These are phyloP conservation scores for Macrobrachium rosenbergii DNA, from an alignment of 1,140 invertebrate species.

Conservation along the genomic window DNA sequence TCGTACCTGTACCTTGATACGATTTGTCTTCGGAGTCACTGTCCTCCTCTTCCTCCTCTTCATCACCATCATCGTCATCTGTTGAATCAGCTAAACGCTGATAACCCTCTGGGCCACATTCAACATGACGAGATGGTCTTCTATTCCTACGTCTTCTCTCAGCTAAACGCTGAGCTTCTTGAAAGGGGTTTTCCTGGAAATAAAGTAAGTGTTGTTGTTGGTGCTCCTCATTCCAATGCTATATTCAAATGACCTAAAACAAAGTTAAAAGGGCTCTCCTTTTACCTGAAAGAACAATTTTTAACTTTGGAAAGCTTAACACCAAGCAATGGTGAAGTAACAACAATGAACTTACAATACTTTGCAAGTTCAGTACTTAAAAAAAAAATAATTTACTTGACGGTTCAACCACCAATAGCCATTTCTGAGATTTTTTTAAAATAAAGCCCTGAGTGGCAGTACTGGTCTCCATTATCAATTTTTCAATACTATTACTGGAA, in stretches of 20 bases:
- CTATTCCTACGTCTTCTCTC: slow-evolving; percentile 33
- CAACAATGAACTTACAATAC: too few relatives aligned
- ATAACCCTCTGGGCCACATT: slow-evolving; percentile 57
- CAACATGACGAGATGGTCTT: slow-evolving; percentile 36
- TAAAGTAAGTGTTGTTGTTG: slow-evolving; percentile 58
- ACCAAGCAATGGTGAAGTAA: too few relatives aligned
- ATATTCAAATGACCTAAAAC: too few relatives aligned
- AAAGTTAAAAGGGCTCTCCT: neutral
- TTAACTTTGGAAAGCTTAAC: too few relatives aligned
- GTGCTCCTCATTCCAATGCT: neutral
- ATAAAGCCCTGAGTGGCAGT: too few relatives aligned
- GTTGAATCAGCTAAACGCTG: slow-evolving; percentile 51
- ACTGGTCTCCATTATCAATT: too few relatives aligned
- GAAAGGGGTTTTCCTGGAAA: slow-evolving; percentile 66
- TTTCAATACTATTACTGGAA: too few relatives aligned
- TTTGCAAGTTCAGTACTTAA: too few relatives aligned
- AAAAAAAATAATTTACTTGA: too few relatives aligned
- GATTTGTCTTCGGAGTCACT: neutral
- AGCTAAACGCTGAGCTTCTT: slow-evolving; percentile 53
- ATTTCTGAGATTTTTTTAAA: too few relatives aligned
- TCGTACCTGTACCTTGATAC: slow-evolving; percentile 31
- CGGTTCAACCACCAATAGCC: too few relatives aligned
- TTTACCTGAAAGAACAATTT: neutral
- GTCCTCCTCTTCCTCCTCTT: slow-evolving; percentile 33
- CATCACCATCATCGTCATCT: slow-evolving; percentile 44